Evolutionary conservation across 2,888 invertebrate genomes (phyloP), one percentile per base, ranked within the genome.

Genomic region (Tiliacea citrago): DNA sequence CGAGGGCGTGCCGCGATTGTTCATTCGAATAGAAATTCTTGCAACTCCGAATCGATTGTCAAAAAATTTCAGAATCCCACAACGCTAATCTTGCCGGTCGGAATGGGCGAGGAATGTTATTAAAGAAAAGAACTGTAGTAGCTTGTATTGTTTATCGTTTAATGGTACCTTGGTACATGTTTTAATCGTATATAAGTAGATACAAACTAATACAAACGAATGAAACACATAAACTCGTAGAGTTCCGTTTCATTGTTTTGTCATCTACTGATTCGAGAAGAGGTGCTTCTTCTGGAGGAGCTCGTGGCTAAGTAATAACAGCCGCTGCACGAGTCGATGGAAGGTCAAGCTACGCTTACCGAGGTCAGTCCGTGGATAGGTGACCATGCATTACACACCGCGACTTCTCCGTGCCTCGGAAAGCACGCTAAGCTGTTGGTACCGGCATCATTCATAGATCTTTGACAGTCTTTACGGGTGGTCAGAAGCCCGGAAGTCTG

Each of bases 71-170:
- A 65, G 68, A 61, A 42, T 68, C 57, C 68, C 66, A 42, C 77
- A 66, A 58, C 68, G 55, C 68, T 82, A 61, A 86, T 88, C 83
- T 81, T n/a, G n/a, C n/a, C 18, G 42, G 10, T 70, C n/a, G n/a
- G n/a, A 86, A 86, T 80, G 76, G 67, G 83, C 84, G 75, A 76
- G 88, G 91, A 90, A 92, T 90, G 87, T 88, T 90, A 90, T 90
- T 89, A 91, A 91, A 70, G 88, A 86, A 85, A 86, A 75, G 10
- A 81, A 82, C 65, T 35, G 24, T 68, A 42, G 57, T 73, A 63
- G 47, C 55, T 81, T 58, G 57, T 78, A 85, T 80, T 72, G 72
- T 61, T 57, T 68, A 69, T 72, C 70, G 75, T 57, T 72, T 63
- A 63, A 61, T 24, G 65, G 24, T 73, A 55, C 21, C 29, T 39